Base-by-base conservation (phyloP, 2,888 invertebrate species). In the Serripes groenlandicus region DNA sequence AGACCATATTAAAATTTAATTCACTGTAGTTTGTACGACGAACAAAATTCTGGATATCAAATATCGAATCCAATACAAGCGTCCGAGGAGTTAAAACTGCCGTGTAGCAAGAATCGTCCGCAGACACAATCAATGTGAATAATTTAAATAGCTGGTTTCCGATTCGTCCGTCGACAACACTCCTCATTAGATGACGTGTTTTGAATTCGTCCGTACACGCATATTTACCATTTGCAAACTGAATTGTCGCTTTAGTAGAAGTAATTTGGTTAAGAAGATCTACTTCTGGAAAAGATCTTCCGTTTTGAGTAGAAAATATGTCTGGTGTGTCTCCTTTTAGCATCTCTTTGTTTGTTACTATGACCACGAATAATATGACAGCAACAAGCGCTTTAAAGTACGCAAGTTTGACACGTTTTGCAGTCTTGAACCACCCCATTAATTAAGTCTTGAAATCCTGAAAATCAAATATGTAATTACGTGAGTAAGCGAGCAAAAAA, bases 31-130 rank as follows among this genome's bases (percentile, higher is more conserved):
- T 7, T 56, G 5, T 23, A 23, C 23, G 56, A 18, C 23, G 56
- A 11, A 56, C 23, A 56, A 56, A 5, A 56, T 56, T 56, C 18
- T 56, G 11, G 11, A 56, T 18, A 18, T 23, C 15, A 23, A 23
- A n/a, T 56, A 56, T 23, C 11, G 23, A 56, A 7, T 56, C 56
- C 15, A 56, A 18, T 7, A 18, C 23, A 11, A 23, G 56, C 5
- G 7, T 56, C 7, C n/a, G 42, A 18, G 42, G 18, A 11, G 42
- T 23, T n/a, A n/a, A 23, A 23, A 56, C 11, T 18, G 56, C 56
- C 56, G 56, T 56, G 23, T 56, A 56, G 23, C 56, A 56, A 56
- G 56, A 11, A 56, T 56, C 56, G 56, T 56, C 56, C 23, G 56
- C 56, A 7, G 56, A 7, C 7, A 23, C 56, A n/a, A 56, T 56